Evolutionary conservation across 1,140 invertebrate species (phyloP).

Genomic region (Trichonephila clavata): DNA sequence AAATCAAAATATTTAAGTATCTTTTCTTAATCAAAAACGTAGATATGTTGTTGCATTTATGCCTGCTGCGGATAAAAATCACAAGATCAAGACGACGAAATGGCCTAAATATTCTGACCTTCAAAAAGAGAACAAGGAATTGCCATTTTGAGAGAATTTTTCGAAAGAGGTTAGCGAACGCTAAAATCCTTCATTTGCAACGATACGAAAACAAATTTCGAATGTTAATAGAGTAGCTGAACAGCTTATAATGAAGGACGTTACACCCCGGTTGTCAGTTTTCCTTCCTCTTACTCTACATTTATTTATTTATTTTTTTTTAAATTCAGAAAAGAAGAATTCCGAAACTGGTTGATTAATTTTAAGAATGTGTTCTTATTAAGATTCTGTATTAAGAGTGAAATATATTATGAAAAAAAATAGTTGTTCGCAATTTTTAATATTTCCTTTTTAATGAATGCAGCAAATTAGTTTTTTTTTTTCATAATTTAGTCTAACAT

Average conservation of each 20-base stretch:
- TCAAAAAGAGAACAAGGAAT: constrained; percentile 69
- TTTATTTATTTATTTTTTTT: not conserved
- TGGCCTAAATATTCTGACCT: constrained; percentile 67
- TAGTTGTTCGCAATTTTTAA: too few species aligned
- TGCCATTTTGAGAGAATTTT: constrained; percentile 39
- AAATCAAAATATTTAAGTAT: too few species aligned
- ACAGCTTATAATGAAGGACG: constrained; percentile 61
- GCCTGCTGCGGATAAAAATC: not conserved
- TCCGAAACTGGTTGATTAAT: not conserved
- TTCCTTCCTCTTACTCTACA: constrained; percentile 8
- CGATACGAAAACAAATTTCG: constrained; percentile 43
- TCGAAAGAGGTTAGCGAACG: constrained; percentile 67
- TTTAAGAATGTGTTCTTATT: not conserved
- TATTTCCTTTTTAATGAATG: too few species aligned
- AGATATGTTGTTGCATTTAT: not conserved
- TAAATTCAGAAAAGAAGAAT: not conserved
- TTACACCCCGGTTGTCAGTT: constrained; percentile 38
- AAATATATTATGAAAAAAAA: too few species aligned
- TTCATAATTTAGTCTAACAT: too few species aligned
- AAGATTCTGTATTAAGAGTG: too few species aligned
- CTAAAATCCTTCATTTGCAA: constrained; percentile 54
- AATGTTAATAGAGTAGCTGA: constrained; percentile 51
- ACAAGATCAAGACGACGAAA: not conserved
- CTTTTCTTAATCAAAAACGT: too few species aligned
- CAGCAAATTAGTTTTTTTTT: too few species aligned